Percentiles rank a stretch among this genome's conserved stretches.
These are phyloP conservation scores for Lucilia cuprina DNA, from an alignment of 1,140 invertebrate species.

Conservation along the genomic window DNA sequence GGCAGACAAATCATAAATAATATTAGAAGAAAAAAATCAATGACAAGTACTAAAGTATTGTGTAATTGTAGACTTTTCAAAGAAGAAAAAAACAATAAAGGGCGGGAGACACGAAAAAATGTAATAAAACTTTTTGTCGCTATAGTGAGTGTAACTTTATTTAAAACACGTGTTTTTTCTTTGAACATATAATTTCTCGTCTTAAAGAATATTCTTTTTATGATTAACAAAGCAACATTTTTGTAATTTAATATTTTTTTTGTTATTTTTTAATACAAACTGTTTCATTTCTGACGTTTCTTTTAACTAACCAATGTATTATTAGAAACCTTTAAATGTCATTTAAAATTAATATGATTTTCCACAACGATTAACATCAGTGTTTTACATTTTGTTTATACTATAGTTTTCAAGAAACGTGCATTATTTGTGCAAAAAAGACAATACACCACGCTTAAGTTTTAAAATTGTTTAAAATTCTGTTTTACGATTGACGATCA, in stretches of 20 bases:
- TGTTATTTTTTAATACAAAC: neutral
- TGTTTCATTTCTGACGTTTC: no score
- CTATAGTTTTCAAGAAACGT: neutral
- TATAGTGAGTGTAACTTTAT: neutral
- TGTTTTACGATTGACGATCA: no score
- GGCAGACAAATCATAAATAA: neutral
- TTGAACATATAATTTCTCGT: neutral
- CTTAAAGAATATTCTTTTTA: neutral
- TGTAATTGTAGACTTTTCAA: neutral
- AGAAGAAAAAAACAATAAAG: neutral
- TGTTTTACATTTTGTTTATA: neutral
- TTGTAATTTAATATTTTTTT: conserved; percentile 25
- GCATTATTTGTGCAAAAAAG: neutral
- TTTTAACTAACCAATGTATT: neutral
- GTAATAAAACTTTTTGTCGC: neutral
- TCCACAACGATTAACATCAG: conserved; percentile 30
- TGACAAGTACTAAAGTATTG: neutral
- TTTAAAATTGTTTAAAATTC: no score
- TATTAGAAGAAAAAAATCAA: neutral
- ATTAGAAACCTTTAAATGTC: conserved; percentile 22
- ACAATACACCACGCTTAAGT: neutral
- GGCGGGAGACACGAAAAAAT: neutral
- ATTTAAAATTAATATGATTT: conserved; percentile 27
- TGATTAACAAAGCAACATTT: neutral
- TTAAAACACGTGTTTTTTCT: conserved; percentile 7